Conservation (phyloP, 2,113 vertebrate genomes). For the Panurus biarmicus region DNA sequence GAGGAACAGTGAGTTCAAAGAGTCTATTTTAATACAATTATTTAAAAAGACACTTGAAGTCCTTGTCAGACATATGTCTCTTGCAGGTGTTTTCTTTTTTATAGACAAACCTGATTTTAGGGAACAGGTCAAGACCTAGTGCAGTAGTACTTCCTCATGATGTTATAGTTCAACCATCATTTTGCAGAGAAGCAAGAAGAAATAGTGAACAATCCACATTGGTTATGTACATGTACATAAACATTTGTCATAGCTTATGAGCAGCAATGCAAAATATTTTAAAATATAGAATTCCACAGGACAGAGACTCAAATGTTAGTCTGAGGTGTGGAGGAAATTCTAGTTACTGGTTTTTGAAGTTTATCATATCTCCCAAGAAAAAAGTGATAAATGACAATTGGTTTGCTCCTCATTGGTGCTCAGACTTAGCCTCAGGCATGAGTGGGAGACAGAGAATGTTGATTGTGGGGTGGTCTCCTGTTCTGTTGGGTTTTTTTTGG, state of each 20-base stretch:
- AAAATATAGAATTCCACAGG: neutral
- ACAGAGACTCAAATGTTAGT: neutral
- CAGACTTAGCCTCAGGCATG: neutral
- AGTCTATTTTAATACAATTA: neutral
- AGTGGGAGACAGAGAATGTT: neutral
- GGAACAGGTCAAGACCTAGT: neutral
- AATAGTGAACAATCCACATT: neutral
- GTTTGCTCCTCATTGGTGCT: neutral
- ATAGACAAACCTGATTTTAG: neutral
- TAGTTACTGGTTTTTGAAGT: neutral
- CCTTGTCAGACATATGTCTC: neutral
- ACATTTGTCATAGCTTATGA: neutral
- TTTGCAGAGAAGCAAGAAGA: neutral
- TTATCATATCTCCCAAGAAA: neutral
- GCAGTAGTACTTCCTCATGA: neutral
- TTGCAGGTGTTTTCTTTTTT: neutral
- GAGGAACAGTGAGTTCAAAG: neutral
- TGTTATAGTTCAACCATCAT: neutral
- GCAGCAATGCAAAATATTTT: neutral
- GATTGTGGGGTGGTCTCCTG: neutral
- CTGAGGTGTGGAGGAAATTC: neutral
- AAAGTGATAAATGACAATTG: neutral
- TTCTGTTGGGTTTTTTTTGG: too few relatives aligned
- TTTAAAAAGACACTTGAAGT: neutral
- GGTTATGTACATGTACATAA: neutral